Conservation (phyloP, 2,888 invertebrate species). For the Xestia sexstrigata region DNA sequence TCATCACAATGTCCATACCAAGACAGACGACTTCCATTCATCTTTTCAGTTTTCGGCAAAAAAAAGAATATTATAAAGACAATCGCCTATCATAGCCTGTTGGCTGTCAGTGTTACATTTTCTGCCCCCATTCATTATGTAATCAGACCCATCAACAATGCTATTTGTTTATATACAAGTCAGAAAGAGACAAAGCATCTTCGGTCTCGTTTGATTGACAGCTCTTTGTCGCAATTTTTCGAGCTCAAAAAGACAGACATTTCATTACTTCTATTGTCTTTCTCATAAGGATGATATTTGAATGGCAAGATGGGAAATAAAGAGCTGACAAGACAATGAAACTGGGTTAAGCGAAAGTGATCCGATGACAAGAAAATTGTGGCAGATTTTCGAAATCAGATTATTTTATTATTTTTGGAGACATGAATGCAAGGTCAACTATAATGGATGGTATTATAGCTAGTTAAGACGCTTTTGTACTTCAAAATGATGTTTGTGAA, state of each 20-base stretch:
- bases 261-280: slow-evolving; percentile 35
- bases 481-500: slow-evolving; percentile 17
- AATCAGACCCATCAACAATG: slow-evolving; percentile 52
- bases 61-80: slow-evolving; percentile 35
- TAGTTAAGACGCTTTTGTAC: slow-evolving; percentile 33
- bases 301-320: slow-evolving; percentile 28
- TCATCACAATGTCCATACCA: neutral
- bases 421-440: slow-evolving; percentile 60
- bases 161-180: slow-evolving; percentile 53
- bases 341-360: slow-evolving; percentile 66
- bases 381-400: slow-evolving; percentile 61
- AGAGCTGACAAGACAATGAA: slow-evolving; percentile 60
- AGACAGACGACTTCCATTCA: neutral
- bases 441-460: slow-evolving; percentile 40
- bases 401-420: slow-evolving; percentile 56
- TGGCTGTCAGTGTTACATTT: slow-evolving; percentile 35
- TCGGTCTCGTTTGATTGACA: slow-evolving; percentile 47
- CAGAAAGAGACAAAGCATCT: slow-evolving; percentile 41
- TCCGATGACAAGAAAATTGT: slow-evolving; percentile 65
- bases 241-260: neutral
- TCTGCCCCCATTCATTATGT: slow-evolving; percentile 47
- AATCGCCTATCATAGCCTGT: slow-evolving; percentile 39
- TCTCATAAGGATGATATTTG: slow-evolving; percentile 50
- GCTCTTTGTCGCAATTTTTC: slow-evolving; percentile 35
- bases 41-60: neutral